A percentile compares a stretch with the other conserved stretches of the same genome.
Evolutionary conservation across 2,797 vertebrate genomes (phyloP).

Genomic region (Chiloscyllium punctatum): DNA sequence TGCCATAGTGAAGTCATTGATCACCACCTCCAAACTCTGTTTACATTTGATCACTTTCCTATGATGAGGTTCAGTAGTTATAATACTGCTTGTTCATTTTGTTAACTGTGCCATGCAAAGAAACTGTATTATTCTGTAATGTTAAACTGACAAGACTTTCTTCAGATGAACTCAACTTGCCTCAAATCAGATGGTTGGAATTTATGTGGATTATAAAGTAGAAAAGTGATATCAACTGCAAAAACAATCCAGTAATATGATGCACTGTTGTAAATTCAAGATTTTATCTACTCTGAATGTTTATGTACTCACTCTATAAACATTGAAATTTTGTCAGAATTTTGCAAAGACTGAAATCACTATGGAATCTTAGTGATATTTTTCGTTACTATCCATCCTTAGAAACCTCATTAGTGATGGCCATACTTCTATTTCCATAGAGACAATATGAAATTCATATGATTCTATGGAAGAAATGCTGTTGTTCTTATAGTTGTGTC

Average conservation of each 20-base stretch:
- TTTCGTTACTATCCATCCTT: not conserved
- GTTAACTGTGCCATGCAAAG: not conserved
- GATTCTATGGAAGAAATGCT: not conserved
- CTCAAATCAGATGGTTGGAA: not conserved
- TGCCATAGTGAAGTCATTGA: too few species aligned
- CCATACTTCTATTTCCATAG: not conserved
- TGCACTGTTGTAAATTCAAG: not conserved
- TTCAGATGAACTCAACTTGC: not conserved
- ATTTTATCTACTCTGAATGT: not conserved
- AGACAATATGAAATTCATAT: not conserved
- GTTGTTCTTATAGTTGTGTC: not conserved
- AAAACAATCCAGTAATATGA: not conserved
- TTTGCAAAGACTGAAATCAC: not conserved
- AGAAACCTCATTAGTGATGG: conserved; percentile 15
- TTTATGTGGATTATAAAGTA: not conserved
- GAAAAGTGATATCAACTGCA: not conserved
- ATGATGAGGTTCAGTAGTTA: too few species aligned
- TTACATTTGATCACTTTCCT: not conserved
- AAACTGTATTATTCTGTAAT: not conserved
- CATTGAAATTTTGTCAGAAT: not conserved
- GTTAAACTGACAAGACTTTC: not conserved
- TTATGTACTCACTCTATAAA: not conserved
- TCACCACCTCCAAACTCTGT: too few species aligned
- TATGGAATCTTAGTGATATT: not conserved
- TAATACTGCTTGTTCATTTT: not conserved